Conservation (phyloP, 1,140 invertebrate genomes). For the Coelopa frigida region DNA sequence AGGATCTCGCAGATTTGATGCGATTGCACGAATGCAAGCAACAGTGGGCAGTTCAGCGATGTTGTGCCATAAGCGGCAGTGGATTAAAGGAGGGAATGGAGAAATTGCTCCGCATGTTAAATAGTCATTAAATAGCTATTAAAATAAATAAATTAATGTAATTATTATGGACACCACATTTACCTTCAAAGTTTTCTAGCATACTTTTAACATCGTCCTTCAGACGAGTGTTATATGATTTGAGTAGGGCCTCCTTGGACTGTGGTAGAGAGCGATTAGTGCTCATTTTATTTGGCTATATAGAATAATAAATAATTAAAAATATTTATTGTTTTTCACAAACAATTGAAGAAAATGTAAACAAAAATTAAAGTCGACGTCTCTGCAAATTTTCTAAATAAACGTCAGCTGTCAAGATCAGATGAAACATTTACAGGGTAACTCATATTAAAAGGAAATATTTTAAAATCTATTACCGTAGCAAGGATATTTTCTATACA, state of each 20-base stretch:
- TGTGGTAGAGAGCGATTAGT: conserved; percentile 65
- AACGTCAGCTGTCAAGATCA: too few species aligned
- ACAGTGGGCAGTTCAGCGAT: conserved; percentile 83
- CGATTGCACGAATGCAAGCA: conserved; percentile 70
- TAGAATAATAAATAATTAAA: too few species aligned
- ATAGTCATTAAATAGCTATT: neutral
- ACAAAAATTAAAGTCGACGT: too few species aligned
- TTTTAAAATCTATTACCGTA: too few species aligned
- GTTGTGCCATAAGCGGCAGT: conserved; percentile 78
- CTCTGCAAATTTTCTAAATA: too few species aligned
- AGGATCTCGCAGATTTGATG: conserved; percentile 81
- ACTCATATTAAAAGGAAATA: too few species aligned
- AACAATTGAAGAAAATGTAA: too few species aligned
- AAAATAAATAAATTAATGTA: neutral
- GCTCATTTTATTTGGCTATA: conserved; percentile 44
- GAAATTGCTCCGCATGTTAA: conserved; percentile 9
- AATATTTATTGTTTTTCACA: too few species aligned
- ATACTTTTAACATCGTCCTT: conserved; percentile 96
- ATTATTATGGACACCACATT: conserved; percentile 1
- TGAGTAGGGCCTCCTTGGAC: conserved; percentile 88
- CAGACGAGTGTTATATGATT: conserved; percentile 84
- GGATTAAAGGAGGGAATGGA: conserved; percentile 54
- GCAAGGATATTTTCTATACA: too few species aligned
- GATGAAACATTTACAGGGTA: too few species aligned
- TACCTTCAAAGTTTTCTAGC: conserved; percentile 93